Percentiles rank a stretch among this genome's conserved stretches.
phyloP scores from a whole-genome alignment of 2,888 invertebrate genomes.

The Drosophila tanythrix region DNA sequence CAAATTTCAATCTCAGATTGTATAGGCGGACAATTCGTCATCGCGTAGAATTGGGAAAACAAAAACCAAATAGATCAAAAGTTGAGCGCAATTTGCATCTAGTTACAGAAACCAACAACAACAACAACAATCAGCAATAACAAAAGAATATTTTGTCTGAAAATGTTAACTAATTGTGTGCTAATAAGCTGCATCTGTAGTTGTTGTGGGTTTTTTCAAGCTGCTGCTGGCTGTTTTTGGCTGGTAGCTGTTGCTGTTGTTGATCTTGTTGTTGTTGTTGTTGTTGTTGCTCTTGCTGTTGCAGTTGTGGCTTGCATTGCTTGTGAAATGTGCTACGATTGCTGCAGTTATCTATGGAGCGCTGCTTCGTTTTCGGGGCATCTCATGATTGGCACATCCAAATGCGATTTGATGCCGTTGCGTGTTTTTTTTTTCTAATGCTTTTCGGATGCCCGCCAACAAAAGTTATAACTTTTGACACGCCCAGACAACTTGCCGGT shows the following conservation, averaged over 20 bases:
- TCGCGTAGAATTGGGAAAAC: slow-evolving; percentile 25
- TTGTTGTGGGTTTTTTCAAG: slow-evolving; percentile 15
- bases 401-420: slow-evolving; percentile 53
- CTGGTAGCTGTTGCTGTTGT: slow-evolving; percentile 10
- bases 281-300: slow-evolving; percentile 17
- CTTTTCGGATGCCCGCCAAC: slow-evolving; percentile 14
- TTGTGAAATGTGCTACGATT: slow-evolving; percentile 62
- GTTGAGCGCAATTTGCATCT: slow-evolving; percentile 57
- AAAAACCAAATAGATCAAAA: slow-evolving; percentile 45
- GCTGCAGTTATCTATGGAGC: slow-evolving; percentile 41
- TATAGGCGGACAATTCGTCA: slow-evolving; percentile 43
- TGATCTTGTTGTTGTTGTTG: slow-evolving; percentile 4
- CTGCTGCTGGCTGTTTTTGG: slow-evolving; percentile 6
- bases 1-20: slow-evolving; percentile 45
- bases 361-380: slow-evolving; percentile 59
- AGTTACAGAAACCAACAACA: slow-evolving; percentile 34
- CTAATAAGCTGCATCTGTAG: slow-evolving; percentile 61
- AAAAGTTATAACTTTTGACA: slow-evolving; percentile 28
- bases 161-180: slow-evolving; percentile 68
- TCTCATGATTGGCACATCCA: slow-evolving; percentile 67
- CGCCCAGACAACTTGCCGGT: slow-evolving; percentile 33
- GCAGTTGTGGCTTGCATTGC: slow-evolving; percentile 25
- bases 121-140: slow-evolving; percentile 32
- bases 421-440: slow-evolving; percentile 34
- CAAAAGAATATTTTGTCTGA: slow-evolving; percentile 52